These are phyloP conservation scores for Drosophila falleni DNA, from an alignment of 2,888 invertebrate species.

Conservation along the genomic window DNA sequence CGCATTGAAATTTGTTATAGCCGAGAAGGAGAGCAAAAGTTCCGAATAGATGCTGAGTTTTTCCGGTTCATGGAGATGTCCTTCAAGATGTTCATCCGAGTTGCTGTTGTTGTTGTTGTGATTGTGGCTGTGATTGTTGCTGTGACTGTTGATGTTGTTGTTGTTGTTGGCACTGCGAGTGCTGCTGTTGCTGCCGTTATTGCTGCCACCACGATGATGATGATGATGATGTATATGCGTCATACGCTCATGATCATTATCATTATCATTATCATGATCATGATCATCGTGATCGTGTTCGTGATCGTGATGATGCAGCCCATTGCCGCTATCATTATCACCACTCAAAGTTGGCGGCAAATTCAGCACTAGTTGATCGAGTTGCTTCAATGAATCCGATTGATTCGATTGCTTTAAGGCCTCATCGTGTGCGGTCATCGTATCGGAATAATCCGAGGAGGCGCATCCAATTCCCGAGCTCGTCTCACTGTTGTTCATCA, in stretches of 20 bases:
- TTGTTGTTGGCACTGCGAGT: conserved; percentile 30
- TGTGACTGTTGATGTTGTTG: conserved; percentile 23
- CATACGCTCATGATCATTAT: conserved; percentile 48
- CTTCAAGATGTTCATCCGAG: conserved; percentile 87
- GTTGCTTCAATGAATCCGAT: conserved; percentile 79
- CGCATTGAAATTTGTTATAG: conserved; percentile 91
- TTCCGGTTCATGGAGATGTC: conserved; percentile 86
- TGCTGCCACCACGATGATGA: conserved; percentile 33
- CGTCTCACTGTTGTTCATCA: conserved; percentile 85
- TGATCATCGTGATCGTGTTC: conserved; percentile 20
- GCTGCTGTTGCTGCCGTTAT: conserved; percentile 14
- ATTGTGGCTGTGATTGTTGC: conserved; percentile 20
- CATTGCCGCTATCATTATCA: conserved; percentile 83
- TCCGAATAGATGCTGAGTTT: conserved; percentile 86
- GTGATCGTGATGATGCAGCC: conserved; percentile 58
- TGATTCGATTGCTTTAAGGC: conserved; percentile 56
- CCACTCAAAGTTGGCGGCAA: conserved; percentile 84
- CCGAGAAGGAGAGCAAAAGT: conserved; percentile 91
- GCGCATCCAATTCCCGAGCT: conserved; percentile 86
- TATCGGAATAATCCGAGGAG: conserved; percentile 85
- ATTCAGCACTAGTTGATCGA: conserved; percentile 84
- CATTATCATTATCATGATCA: conserved; percentile 28
- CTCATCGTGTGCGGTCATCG: conserved; percentile 79
- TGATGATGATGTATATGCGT: conserved; percentile 44
- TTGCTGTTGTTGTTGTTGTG: conserved; percentile 84